Percentiles rank a stretch among this genome's conserved stretches.
These are phyloP conservation scores for Caenorhabditis drosophilae DNA, from an alignment of 2,888 invertebrate species.

Conservation along the genomic window DNA sequence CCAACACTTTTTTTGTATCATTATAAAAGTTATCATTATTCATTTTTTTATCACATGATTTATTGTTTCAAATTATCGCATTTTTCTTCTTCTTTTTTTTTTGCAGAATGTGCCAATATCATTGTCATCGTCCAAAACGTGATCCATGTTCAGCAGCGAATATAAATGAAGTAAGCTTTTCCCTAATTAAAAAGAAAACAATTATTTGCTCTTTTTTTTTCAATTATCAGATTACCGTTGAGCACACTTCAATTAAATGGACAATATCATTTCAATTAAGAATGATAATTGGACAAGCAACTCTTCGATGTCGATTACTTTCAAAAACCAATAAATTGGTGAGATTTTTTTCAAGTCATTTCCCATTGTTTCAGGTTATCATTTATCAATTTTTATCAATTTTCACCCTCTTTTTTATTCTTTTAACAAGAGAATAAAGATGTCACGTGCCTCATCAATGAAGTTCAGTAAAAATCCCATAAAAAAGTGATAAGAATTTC, in stretches of 20 bases:
- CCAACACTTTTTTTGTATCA: too few species aligned
- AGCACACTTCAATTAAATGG: conserved; percentile 64
- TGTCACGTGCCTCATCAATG: too few species aligned
- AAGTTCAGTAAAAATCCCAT: too few species aligned
- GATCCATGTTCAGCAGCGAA: conserved; percentile 52
- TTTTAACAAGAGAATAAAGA: too few species aligned
- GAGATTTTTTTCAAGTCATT: too few species aligned
- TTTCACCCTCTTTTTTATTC: too few species aligned
- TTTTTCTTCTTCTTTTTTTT: not conserved
- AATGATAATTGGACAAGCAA: conserved; percentile 58
- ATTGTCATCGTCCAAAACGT: conserved; percentile 12
- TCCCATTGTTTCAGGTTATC: too few species aligned
- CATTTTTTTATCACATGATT: too few species aligned
- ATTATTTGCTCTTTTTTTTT: not conserved
- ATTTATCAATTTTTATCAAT: too few species aligned
- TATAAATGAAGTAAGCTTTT: conserved; percentile 20
- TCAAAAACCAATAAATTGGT: conserved; percentile 58
- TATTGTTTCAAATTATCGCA: too few species aligned
- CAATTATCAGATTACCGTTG: conserved; percentile 48
- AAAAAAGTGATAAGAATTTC: too few species aligned
- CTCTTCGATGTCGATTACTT: conserved; percentile 50
- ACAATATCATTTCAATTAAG: conserved; percentile 56
- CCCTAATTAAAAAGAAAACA: not conserved
- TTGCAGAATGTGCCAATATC: not conserved
- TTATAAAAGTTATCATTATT: too few species aligned